phyloP scores from a whole-genome alignment of 1,140 invertebrate species.

The Brachionus rotundiformis region DNA sequence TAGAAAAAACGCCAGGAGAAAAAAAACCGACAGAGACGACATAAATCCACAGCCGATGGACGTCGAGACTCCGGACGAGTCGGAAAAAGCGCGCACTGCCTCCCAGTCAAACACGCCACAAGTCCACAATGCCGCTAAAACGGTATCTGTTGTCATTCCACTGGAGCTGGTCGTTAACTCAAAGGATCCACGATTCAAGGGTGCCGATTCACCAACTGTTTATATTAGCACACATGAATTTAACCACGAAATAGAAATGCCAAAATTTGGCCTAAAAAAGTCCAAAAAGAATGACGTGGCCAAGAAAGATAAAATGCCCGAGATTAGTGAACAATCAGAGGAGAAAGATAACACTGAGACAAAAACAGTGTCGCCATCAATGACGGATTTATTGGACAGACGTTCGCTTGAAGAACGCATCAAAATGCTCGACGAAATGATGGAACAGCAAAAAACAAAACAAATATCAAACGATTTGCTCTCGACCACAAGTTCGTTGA shows the following conservation, averaged over 20 bases:
- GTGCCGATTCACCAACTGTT: background rate
- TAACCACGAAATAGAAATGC: conserved; percentile 8
- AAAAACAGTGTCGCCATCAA: conserved; percentile 1
- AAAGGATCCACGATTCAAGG: conserved; percentile 31
- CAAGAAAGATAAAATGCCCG: background rate
- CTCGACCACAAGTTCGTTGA: background rate
- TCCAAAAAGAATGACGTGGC: background rate
- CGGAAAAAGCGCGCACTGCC: background rate
- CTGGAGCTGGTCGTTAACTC: background rate
- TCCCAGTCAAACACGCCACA: conserved; percentile 12
- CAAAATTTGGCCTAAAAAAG: conserved; percentile 11
- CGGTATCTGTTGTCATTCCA: background rate
- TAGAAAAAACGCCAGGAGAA: background rate
- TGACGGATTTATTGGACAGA: background rate
- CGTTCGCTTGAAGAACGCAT: conserved; percentile 42
- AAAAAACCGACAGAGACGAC: conserved; percentile 1
- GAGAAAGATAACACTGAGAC: too few species aligned
- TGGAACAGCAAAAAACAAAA: conserved; percentile 31
- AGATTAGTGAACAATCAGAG: background rate
- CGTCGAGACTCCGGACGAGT: conserved; percentile 16
- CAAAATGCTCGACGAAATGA: conserved; percentile 45
- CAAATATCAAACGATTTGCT: conserved; percentile 23
- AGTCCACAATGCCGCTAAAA: background rate
- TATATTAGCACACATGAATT: conserved; percentile 26
- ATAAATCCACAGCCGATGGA: conserved; percentile 24